Evolutionary conservation across 2,888 invertebrate genomes (phyloP), one percentile per base, ranked within the genome.

Genomic region (Leucozona laternaria): DNA sequence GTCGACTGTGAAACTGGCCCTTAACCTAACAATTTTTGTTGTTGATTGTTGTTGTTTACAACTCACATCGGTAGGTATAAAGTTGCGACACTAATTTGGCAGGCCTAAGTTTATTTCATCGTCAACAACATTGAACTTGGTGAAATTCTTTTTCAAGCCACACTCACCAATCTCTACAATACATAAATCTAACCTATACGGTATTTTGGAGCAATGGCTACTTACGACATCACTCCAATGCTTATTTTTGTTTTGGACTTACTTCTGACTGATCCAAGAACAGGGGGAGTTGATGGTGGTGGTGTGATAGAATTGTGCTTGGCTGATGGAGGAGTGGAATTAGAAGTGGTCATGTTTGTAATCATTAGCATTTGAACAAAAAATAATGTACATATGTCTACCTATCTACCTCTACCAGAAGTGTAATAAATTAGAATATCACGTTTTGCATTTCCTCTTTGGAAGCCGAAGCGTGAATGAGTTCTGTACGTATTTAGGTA

Each of bases 391-490:
- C 45, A 17, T 40, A 1, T n/a, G 13, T 5, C 1, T n/a, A 0
- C 66, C 70, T 73, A 75, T 55, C 60, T 71, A 78, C 71, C 68
- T 77, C 50, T 53, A 53, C 53, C 53, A n/a, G 28, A 28, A 53
- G 58, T 72, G 73, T 76, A 70, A 77, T 13, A 58, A 53, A 34
- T 84, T 87, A 79, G 87, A 87, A 82, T 81, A 85, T 87, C 88
- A 88, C 88, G 87, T 79, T 87, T 82, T 85, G 88, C 84, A 84
- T 87, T 84, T 88, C 88, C 88, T 88, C 71, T 53, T 10, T 53
- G 70, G 48, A 77, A 72, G 58, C 68, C 22, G 68, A 66, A 31
- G 62, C 34, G 62, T 64, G 20, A 70, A 57, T 71, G 57, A 53
- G 48, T 17, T 34, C 34, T 64, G 17, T 31, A 34, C 15, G 13